These are phyloP conservation scores for Lamprotornis superbus DNA, from an alignment of 2,113 vertebrate species.

Conservation along the genomic window DNA sequence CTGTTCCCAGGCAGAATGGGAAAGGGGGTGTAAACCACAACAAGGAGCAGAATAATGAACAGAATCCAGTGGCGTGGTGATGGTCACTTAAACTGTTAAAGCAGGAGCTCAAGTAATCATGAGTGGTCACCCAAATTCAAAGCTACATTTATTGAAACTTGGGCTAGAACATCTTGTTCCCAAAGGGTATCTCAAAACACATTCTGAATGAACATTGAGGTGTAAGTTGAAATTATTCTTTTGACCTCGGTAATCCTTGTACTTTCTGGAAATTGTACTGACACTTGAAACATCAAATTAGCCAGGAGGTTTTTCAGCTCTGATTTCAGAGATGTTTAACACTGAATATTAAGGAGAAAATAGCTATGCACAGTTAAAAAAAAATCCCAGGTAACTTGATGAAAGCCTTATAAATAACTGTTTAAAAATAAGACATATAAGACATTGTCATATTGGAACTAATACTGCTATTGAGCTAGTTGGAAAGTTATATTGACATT, in stretches of 20 bases:
- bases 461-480: background rate
- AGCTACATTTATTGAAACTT: background rate
- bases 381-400: background rate
- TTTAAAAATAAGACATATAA: background rate
- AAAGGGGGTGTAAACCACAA: background rate
- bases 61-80: background rate
- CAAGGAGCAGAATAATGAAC: background rate
- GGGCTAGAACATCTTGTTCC: background rate
- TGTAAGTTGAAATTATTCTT: background rate
- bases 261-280: background rate
- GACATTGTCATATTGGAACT: background rate
- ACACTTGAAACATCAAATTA: background rate
- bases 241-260: background rate
- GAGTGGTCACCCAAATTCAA: background rate
- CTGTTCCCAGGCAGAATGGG: background rate
- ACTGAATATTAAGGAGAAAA: background rate
- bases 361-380: background rate
- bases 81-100: background rate
- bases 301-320: background rate
- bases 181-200: background rate
- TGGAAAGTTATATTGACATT: background rate
- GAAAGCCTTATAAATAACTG: constrained; percentile 20
- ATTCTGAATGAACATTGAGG: background rate
- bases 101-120: background rate
- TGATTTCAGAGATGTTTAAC: background rate